Conservation (phyloP, 1,140 invertebrate genomes). For the Ostrea edulis region DNA sequence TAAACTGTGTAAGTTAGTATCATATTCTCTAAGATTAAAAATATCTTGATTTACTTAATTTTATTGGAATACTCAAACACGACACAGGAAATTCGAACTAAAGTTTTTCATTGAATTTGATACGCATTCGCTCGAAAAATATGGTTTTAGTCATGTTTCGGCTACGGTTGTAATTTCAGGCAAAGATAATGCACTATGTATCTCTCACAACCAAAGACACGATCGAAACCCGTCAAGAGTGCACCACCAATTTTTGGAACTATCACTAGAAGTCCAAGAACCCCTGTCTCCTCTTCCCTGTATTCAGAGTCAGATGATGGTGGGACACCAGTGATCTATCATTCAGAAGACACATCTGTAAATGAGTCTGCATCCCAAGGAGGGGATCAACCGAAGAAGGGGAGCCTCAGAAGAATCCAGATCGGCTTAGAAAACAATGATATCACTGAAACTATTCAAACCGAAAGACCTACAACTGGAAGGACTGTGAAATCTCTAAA, state of each 20-base stretch:
- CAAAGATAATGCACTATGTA: background rate
- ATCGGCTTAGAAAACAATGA: slow-evolving; percentile 2
- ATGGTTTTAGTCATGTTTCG: no score
- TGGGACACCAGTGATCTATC: background rate
- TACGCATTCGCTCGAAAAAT: no score
- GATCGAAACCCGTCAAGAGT: slow-evolving; percentile 31
- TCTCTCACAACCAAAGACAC: slow-evolving; percentile 10
- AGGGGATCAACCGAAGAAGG: background rate
- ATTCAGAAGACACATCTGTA: slow-evolving; percentile 52
- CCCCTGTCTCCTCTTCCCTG: slow-evolving; percentile 25
- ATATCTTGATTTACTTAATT: no score
- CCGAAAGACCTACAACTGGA: background rate
- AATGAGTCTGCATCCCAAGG: slow-evolving; percentile 35
- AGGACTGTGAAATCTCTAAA: background rate
- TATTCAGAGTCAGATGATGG: slow-evolving; percentile 44
- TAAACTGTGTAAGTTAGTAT: no score
- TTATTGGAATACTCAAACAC: no score
- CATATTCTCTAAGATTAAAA: no score
- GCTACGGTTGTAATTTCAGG: background rate
- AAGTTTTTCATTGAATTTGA: no score
- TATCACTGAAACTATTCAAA: slow-evolving; percentile 5
- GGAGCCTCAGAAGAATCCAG: background rate
- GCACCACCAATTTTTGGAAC: slow-evolving; percentile 39
- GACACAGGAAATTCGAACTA: no score
- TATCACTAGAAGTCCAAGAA: slow-evolving; percentile 43